These are phyloP conservation scores for Epirrhoe tristata DNA, from an alignment of 2,888 invertebrate genomes.

Conservation along the genomic window DNA sequence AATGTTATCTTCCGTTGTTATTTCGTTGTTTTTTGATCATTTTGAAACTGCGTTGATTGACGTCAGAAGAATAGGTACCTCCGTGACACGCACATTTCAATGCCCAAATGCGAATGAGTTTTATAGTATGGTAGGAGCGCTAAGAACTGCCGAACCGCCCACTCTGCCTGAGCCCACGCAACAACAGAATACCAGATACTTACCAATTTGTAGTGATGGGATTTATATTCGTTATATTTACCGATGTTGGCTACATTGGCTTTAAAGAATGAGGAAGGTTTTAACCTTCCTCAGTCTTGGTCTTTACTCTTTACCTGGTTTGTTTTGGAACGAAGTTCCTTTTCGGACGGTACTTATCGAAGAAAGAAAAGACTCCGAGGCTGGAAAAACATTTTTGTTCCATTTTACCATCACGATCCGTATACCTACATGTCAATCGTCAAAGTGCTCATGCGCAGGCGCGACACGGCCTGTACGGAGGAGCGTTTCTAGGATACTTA, in stretches of 20 bases:
- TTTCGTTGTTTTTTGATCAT: constrained; percentile 8
- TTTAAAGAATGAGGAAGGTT: neutral
- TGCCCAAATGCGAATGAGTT: constrained; percentile 68
- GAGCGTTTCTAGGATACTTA: too few species aligned
- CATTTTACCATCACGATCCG: too few species aligned
- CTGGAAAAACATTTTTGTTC: too few species aligned
- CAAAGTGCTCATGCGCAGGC: too few species aligned
- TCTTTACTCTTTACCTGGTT: too few species aligned
- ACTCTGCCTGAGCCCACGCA: constrained; percentile 57
- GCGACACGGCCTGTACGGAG: too few species aligned
- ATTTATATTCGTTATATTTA: neutral
- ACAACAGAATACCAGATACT: constrained; percentile 18
- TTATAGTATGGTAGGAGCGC: constrained; percentile 37
- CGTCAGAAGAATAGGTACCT: neutral
- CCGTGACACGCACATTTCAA: constrained; percentile 63
- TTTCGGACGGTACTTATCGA: too few species aligned
- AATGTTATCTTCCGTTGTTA: neutral
- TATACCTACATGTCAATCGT: too few species aligned
- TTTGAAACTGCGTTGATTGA: constrained; percentile 13
- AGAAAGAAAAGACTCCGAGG: too few species aligned
- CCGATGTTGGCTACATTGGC: neutral
- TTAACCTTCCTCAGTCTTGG: too few species aligned
- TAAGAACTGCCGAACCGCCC: constrained; percentile 58
- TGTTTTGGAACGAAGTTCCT: too few species aligned
- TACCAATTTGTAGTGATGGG: constrained; percentile 41